phyloP scores from a whole-genome alignment of 2,797 vertebrate genomes.

The Amblyopsis hoosieri region DNA sequence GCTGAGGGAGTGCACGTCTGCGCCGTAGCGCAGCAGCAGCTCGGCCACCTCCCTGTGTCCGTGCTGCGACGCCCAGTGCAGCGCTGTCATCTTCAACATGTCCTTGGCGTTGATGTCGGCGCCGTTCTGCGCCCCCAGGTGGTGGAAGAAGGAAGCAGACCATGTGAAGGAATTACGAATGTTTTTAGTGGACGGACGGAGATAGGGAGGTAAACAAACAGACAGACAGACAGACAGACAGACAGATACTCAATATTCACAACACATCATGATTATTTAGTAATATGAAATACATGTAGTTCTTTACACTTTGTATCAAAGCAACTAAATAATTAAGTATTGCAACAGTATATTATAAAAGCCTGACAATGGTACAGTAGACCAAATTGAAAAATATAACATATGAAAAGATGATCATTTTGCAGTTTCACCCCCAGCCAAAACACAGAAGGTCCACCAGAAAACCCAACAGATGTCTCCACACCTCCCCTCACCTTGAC shows the following conservation, averaged over 20 bases:
- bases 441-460: neutral
- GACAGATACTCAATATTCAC: too few species aligned
- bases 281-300: too few species aligned
- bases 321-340: too few species aligned
- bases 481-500: conserved; percentile 57
- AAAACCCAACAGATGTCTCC: neutral
- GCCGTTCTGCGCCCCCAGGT: conserved; percentile 63
- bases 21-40: conserved; percentile 69
- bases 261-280: too few species aligned
- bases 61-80: conserved; percentile 79
- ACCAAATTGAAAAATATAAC: neutral
- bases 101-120: conserved; percentile 79
- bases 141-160: conserved; percentile 9
- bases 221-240: too few species aligned
- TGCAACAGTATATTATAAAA: too few species aligned
- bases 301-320: too few species aligned
- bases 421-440: too few species aligned
- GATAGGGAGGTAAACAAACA: too few species aligned
- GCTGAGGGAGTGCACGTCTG: conserved; percentile 75
- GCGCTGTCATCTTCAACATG: conserved; percentile 81
- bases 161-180: neutral
- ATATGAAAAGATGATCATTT: neutral
- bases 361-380: too few species aligned
- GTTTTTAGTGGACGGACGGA: too few species aligned
- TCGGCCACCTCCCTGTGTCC: conserved; percentile 75